phyloP scores from a whole-genome alignment of 2,888 invertebrate species.

The Caenorhabditis uteleia region DNA sequence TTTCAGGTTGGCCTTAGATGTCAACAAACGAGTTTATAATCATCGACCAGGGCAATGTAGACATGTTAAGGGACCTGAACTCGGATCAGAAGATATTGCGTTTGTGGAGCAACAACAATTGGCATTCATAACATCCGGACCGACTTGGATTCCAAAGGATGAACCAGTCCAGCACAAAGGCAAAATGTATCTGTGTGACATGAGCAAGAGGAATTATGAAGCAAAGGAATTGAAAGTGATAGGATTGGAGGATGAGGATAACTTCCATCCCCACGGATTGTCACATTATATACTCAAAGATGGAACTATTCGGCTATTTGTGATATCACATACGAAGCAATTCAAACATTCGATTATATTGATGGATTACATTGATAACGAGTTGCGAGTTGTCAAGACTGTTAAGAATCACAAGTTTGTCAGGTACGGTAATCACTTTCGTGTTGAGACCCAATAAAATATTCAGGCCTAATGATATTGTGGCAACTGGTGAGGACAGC shows the following conservation, averaged over 20 bases:
- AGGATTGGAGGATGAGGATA: constrained; percentile 16
- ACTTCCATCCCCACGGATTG: constrained; percentile 54
- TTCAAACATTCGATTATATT: constrained; percentile 48
- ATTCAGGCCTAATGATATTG: constrained; percentile 53
- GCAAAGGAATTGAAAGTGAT: constrained; percentile 16
- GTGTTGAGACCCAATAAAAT: too few species aligned
- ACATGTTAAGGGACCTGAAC: too few species aligned
- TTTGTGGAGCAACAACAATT: constrained; percentile 33
- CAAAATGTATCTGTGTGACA: constrained; percentile 49
- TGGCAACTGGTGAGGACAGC: constrained; percentile 39
- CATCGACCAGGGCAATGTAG: constrained; percentile 49
- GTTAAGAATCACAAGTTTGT: constrained; percentile 41
- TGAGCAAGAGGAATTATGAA: constrained; percentile 20
- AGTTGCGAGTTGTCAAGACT: constrained; percentile 40
- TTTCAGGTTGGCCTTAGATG: constrained; percentile 36
- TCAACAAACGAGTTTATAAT: constrained; percentile 42
- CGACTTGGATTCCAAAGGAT: constrained; percentile 39
- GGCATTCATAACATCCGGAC: constrained; percentile 54
- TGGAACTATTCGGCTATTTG: constrained; percentile 45
- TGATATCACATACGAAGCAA: constrained; percentile 35
- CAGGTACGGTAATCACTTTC: too few species aligned
- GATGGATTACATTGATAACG: constrained; percentile 40
- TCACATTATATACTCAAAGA: constrained; percentile 36
- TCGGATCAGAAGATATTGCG: constrained; percentile 54
- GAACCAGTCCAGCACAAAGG: constrained; percentile 23